These are phyloP conservation scores for Ennomos erosarius DNA, from an alignment of 2,888 invertebrate genomes.

Conservation along the genomic window DNA sequence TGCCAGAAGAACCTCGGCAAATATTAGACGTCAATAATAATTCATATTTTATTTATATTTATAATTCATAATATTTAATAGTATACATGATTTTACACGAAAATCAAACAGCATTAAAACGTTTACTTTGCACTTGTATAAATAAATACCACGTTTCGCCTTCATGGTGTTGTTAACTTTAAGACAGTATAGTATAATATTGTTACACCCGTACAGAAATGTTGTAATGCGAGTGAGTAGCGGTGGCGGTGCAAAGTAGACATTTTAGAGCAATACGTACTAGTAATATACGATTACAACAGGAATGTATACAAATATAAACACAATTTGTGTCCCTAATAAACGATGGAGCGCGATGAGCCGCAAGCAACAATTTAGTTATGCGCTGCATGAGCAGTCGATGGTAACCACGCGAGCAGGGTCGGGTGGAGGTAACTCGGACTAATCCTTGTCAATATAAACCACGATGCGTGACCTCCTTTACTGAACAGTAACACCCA, in stretches of 20 bases:
- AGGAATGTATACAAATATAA: constrained; percentile 22
- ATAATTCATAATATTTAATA: constrained; percentile 6
- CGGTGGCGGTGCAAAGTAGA: constrained; percentile 36
- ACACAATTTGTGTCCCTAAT: constrained; percentile 21
- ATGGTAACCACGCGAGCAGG: not conserved
- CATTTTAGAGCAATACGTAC: constrained; percentile 28
- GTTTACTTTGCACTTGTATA: constrained; percentile 37
- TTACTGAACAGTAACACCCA: constrained; percentile 1
- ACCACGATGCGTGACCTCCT: constrained; percentile 11
- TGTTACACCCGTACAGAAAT: too few species aligned
- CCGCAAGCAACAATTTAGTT: not conserved
- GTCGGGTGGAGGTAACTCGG: not conserved
- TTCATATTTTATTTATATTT: too few species aligned
- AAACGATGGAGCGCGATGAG: constrained; percentile 6
- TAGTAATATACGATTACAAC: constrained; percentile 5
- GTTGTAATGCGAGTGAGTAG: not conserved
- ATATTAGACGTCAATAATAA: constrained; percentile 3
- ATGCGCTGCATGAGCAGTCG: constrained; percentile 1
- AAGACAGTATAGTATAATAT: not conserved
- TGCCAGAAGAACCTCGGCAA: not conserved
- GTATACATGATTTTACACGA: constrained; percentile 1
- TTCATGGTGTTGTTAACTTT: not conserved
- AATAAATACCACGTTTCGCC: not conserved
- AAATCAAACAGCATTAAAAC: constrained; percentile 30
- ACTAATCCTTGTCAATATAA: not conserved